Conservation (phyloP, 2,113 vertebrate genomes). For the Acinonyx jubatus region DNA sequence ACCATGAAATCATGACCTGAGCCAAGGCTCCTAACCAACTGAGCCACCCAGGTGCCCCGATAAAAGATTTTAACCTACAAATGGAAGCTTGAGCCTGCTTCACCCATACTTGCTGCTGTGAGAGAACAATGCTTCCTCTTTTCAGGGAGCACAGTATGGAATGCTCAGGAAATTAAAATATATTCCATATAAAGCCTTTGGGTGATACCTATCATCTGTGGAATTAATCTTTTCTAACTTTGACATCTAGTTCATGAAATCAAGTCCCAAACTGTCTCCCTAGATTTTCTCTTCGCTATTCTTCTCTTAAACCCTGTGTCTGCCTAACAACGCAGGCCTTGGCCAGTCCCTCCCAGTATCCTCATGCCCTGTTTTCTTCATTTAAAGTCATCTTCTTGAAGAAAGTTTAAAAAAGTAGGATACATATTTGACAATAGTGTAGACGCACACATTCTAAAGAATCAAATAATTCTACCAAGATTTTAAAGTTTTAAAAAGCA, state of each 20-base stretch:
- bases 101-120: background rate
- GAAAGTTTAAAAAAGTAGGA: background rate
- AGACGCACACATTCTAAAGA: background rate
- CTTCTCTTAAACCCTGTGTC: background rate
- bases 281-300: background rate
- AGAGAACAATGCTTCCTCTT: background rate
- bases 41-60: too few relatives aligned
- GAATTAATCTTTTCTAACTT: background rate
- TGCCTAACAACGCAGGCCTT: background rate
- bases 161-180: background rate
- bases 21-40: too few relatives aligned
- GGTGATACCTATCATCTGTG: background rate
- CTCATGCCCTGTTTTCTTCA: background rate
- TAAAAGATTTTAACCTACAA: background rate
- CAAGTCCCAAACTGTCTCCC: background rate
- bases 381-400: background rate
- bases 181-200: background rate
- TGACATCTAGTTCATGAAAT: background rate
- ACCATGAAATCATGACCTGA: too few relatives aligned
- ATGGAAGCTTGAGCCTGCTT: background rate
- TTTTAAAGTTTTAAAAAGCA: background rate
- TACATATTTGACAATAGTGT: background rate
- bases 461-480: background rate
- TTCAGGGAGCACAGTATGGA: background rate
- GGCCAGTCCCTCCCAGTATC: background rate